Evolutionary conservation across 2,888 invertebrate genomes (phyloP), one percentile per base, ranked within the genome.

Genomic region (Platycheirus rosarum): DNA sequence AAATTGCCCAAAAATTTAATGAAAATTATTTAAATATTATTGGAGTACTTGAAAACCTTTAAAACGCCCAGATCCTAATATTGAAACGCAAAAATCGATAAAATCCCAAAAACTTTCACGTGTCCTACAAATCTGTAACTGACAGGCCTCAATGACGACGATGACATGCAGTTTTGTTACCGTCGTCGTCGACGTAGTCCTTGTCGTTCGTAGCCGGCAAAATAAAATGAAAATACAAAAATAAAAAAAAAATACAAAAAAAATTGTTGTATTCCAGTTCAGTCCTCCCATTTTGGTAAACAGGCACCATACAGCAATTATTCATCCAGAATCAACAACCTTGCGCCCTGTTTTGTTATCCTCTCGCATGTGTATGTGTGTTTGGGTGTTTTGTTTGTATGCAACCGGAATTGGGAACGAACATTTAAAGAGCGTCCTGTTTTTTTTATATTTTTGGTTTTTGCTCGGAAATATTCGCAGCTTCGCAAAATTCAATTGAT

Each of bases 281-380:
- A 63, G 71, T 70, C 63, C 71, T 82, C 60, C 70, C 65, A 75
- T 66, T 75, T 73, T 77, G 62, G 82, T 77, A 82, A 73, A 77
- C 82, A 82, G 77, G 77, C 76, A 82, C 55, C 82, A 77, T 57
- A 73, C 63, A 77, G 77, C 82, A 82, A 82, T 82, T 82, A 82
- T 82, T 82, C 82, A 82, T 82, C 82, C 77, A 82, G 77, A 77
- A 77, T 82, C 76, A 82, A 82, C 82, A 82, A 82, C 82, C 77
- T 82, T 82, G 71, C 68, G 80, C 70, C 65, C 69, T 79, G 66
- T 49, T 70, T 55, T 20, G 18, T 32, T 55, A 16, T 37, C 9
- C 20, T 18, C 32, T 11, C 9, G 37, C 14, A 14, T 37, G 37
- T 37, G 53, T 29, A 14, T 37, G 32, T 26, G 35, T 65, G 6